Percentiles rank a stretch among this genome's conserved stretches.
These are phyloP conservation scores for Pangasius djambal DNA, from an alignment of 2,797 vertebrate genomes.

Conservation along the genomic window DNA sequence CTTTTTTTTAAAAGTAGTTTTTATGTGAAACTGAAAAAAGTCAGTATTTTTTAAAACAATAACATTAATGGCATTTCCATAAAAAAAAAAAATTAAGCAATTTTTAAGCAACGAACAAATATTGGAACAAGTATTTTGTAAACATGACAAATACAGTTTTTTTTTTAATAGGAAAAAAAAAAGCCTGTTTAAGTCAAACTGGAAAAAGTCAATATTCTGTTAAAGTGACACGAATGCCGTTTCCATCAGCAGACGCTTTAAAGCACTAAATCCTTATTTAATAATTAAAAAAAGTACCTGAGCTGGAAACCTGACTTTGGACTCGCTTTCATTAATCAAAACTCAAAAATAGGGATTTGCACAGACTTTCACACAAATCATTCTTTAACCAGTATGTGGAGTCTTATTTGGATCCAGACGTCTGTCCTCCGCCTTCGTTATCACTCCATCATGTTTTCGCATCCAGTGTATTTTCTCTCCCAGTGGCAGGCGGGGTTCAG, in stretches of 20 bases:
- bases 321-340: not conserved
- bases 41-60: too few species aligned
- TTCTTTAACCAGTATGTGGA: not conserved
- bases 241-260: not conserved
- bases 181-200: not conserved
- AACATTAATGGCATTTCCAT: too few species aligned
- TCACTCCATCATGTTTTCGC: conserved; percentile 15
- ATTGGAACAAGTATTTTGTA: too few species aligned
- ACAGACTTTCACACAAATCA: not conserved
- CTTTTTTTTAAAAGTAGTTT: too few species aligned
- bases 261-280: not conserved
- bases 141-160: not conserved
- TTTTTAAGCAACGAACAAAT: too few species aligned
- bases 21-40: too few species aligned
- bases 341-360: not conserved
- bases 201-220: not conserved
- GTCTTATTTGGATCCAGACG: not conserved
- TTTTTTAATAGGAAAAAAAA: not conserved
- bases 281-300: not conserved
- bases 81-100: too few species aligned
- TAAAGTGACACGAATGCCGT: not conserved
- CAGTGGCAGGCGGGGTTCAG: conserved; percentile 33
- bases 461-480: not conserved
- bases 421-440: conserved; percentile 11
- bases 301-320: not conserved